Percentiles rank a stretch among this genome's conserved stretches.
phyloP scores from a whole-genome alignment of 2,888 invertebrate genomes.

The Lasioglossum zephyrum region DNA sequence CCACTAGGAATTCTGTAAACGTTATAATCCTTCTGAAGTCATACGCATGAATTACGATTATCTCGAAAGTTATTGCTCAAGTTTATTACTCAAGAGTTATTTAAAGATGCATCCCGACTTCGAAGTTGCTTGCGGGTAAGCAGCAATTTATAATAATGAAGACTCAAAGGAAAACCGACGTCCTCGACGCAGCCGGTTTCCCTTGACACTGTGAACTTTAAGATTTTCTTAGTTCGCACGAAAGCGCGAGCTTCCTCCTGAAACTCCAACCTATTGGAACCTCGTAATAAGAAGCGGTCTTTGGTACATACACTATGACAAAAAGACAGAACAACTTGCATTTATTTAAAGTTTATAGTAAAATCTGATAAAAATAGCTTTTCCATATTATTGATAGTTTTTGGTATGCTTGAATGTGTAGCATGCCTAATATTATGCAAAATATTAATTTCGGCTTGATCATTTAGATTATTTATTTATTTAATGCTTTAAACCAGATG shows the following conservation, averaged over 20 bases:
- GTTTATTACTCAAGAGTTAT: not conserved
- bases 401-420: no score
- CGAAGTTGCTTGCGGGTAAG: not conserved
- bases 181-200: slow-evolving; percentile 50
- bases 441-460: no score
- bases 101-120: not conserved
- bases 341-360: no score
- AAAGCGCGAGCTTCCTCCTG: not conserved
- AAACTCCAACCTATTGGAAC: not conserved
- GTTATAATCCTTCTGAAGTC: slow-evolving; percentile 7
- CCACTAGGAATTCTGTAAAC: not conserved
- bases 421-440: no score
- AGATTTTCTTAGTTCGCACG: slow-evolving; percentile 26
- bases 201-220: slow-evolving; percentile 71
- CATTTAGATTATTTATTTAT: no score
- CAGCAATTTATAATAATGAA: slow-evolving; percentile 6
- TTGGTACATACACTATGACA: not conserved
- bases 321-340: not conserved
- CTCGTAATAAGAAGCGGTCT: not conserved
- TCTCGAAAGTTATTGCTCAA: not conserved
- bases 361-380: no score
- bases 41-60: not conserved
- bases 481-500: no score
- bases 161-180: slow-evolving; percentile 29
- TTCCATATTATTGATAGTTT: no score